A percentile compares a stretch with the other conserved stretches of the same genome.
These are phyloP conservation scores for Epinotia demarniana DNA, from an alignment of 2,888 invertebrate genomes.

Conservation along the genomic window DNA sequence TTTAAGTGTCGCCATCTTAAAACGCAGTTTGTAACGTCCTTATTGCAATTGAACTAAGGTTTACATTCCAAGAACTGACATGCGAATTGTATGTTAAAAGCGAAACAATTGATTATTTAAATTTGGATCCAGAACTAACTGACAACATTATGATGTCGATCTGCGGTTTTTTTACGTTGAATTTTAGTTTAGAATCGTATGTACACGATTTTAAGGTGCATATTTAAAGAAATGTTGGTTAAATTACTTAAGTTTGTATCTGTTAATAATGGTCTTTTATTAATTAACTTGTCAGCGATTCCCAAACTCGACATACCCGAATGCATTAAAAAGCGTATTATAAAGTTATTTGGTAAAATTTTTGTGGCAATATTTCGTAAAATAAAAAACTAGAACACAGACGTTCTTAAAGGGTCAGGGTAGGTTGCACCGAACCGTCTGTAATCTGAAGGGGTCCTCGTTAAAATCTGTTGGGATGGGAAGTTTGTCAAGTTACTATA, in stretches of 20 bases:
- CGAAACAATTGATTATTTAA: constrained; percentile 10
- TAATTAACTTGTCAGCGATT: constrained; percentile 14
- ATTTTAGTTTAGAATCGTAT: not conserved
- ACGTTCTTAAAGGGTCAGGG: too few relatives aligned
- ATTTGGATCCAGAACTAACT: not conserved
- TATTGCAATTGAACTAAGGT: not conserved
- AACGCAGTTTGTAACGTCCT: too few relatives aligned
- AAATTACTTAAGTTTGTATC: not conserved
- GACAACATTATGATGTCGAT: not conserved
- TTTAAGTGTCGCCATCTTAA: not conserved
- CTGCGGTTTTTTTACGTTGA: not conserved
- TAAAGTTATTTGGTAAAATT: too few relatives aligned
- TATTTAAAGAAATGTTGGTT: not conserved
- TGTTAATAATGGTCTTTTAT: constrained; percentile 11
- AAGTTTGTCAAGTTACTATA: too few relatives aligned
- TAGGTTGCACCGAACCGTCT: too few relatives aligned
- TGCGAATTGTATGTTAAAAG: not conserved
- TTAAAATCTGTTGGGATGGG: too few relatives aligned
- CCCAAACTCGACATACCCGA: not conserved
- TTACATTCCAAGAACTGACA: not conserved
- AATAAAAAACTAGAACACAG: too few relatives aligned
- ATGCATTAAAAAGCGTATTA: not conserved
- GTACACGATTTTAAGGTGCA: not conserved
- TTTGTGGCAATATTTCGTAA: too few relatives aligned
- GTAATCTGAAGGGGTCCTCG: too few relatives aligned